A percentile compares a stretch with the other conserved stretches of the same genome.
Conservation (phyloP, 2,113 vertebrate genomes). For the Hippocampus mohnikei region DNA sequence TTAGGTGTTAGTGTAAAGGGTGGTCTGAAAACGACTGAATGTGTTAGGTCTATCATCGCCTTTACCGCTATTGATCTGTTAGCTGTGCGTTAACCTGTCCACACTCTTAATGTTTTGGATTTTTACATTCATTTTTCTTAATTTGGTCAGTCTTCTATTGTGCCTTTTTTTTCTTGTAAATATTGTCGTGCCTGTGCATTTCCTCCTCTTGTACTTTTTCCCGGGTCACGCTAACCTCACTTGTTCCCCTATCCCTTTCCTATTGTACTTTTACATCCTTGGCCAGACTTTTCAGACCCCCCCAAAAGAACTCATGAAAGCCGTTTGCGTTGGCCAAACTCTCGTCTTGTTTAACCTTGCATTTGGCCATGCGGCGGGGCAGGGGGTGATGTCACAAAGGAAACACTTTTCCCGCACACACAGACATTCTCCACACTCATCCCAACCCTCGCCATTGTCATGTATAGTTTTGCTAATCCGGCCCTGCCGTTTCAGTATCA, state of each 20-base stretch:
- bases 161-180: background rate
- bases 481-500: constrained; percentile 89
- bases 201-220: constrained; percentile 7
- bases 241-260: constrained; percentile 25
- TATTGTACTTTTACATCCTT: constrained; percentile 38
- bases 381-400: constrained; percentile 35
- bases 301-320: constrained; percentile 25
- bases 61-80: constrained; percentile 40
- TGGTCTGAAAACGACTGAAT: too few species aligned
- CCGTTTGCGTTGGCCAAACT: constrained; percentile 30
- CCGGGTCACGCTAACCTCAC: constrained; percentile 31
- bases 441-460: constrained; percentile 87
- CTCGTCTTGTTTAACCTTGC: constrained; percentile 54
- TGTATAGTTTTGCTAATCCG: constrained; percentile 96
- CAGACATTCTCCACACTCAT: constrained; percentile 46
- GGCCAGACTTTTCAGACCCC: constrained; percentile 34
- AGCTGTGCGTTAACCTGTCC: constrained; percentile 19
- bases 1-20: too few species aligned
- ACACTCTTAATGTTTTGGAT: background rate
- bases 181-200: constrained; percentile 11
- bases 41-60: constrained; percentile 36
- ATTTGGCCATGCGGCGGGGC: constrained; percentile 39
- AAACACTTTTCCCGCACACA: constrained; percentile 24
- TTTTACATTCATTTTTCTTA: constrained; percentile 11
- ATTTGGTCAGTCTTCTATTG: background rate